Base-by-base conservation (phyloP, 2,113 vertebrate species). In the Cichladusa arquata region DNA sequence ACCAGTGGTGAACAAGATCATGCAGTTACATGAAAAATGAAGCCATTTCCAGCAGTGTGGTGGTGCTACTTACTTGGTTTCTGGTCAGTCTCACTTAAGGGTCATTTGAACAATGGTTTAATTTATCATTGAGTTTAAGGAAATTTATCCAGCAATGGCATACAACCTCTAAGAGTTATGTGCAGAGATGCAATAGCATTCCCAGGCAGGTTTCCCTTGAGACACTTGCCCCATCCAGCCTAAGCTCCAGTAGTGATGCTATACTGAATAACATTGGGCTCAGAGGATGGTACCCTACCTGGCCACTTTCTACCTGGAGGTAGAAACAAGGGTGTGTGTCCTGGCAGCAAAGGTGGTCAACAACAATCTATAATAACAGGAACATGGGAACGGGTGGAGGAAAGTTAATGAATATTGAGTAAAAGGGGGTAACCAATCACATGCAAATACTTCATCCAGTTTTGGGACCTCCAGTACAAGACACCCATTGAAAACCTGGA, bases 21-120 rank as follows among this genome's bases (percentile, higher is more conserved):
- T 3, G 7, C 0, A 0, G 29, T 42, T 45, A 31, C 3, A 0
- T 12, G 7, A 5, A 23, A 44, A 76, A 45, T 7, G 3, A 54
- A 88, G 38, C 44, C 29, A 25, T 50, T 76, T 51, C 42, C 31
- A 78, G 47, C 24, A 45, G 38, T 3, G 16, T 38, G 36, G 26
- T 51, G 19, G 20, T 64, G 53, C 53, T 64, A 9, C 24, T 60
- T 25, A n/a, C n/a, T 82, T 64, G 58, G 19, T 42, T 81, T 42
- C 38, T 0, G 0, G 28, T 40, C 38, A 40, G 24, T 33, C 60
- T 58, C 29, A 56, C 31, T 64, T 57, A 6, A 38, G 16, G 8
- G 17, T 34, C 9, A 3, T 57, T 94, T 84, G 23, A 78, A 50
- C 42, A 69, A 31, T 8, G 12, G 22, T 33, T 76, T 50, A 29